Percentiles rank a stretch among this genome's conserved stretches.
These are phyloP conservation scores for Nesoenas mayeri DNA, from an alignment of 2,113 vertebrate genomes.

Conservation along the genomic window DNA sequence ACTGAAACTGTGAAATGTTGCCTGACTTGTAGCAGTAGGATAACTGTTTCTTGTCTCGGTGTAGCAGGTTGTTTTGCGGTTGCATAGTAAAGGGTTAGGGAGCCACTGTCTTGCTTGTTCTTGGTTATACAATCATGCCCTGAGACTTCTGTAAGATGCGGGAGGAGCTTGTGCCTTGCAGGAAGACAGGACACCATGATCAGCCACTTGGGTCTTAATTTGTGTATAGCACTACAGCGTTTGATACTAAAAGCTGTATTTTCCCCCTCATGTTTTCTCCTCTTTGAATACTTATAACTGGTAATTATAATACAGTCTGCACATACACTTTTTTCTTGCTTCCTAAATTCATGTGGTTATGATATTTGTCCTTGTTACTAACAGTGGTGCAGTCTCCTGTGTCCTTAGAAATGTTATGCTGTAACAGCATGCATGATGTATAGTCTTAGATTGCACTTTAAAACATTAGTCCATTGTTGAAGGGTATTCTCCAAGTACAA, in stretches of 20 bases:
- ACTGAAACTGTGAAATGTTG: neutral
- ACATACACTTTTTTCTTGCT: neutral
- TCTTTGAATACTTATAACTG: neutral
- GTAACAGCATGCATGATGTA: neutral
- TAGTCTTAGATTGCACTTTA: neutral
- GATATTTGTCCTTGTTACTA: neutral
- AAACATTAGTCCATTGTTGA: neutral
- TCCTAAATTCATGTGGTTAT: neutral
- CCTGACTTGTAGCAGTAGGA: neutral
- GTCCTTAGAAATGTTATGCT: neutral
- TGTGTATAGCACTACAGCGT: neutral
- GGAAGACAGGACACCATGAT: neutral
- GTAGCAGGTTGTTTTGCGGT: neutral
- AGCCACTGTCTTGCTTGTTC: neutral
- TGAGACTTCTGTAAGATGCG: neutral
- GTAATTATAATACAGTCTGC: neutral
- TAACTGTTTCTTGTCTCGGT: neutral
- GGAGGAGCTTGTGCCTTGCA: neutral
- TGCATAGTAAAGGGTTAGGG: neutral
- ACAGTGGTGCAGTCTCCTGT: neutral
- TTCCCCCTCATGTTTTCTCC: neutral
- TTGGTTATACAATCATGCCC: rapidly evolving
- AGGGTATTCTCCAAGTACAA: neutral
- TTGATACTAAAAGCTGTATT: neutral
- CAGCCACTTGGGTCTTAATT: neutral